Evolutionary conservation across 2,888 invertebrate species (phyloP), one percentile per base, ranked within the genome.

Genomic region (Callosobruchus maculatus): DNA sequence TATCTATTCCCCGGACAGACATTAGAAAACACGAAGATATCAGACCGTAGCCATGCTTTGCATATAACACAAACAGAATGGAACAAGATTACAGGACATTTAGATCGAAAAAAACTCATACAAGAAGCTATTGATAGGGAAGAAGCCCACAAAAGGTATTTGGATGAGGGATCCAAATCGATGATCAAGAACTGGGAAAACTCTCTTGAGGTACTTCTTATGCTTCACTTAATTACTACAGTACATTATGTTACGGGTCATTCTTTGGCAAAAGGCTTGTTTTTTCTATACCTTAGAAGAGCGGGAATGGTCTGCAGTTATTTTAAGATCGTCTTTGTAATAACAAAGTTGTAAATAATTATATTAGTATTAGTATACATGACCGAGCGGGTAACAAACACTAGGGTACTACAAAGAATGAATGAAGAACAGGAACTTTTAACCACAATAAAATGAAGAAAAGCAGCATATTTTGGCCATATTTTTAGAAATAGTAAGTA

Each of bases 181-280:
- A 86, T 89, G 86, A 88, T 86, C 0, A 84, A 84, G 77, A 83
- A 82, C 72, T 89, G 88, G 88, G 85, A 84, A n/a, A 86, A 87
- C 69, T 87, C 87, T 0, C 80, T 86, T 67, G 85, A 88, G 81
- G 87, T 87, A 81, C 67, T 22, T 9, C 20, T 21, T 18, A 68
- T 70, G 5, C 66, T 71, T 71, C 22, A 2, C 2, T 71, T 21
- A 3, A 9, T 70, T 3, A 26, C 26, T 26, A 18, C 13, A 49
- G 13, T 49, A n/a, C n/a, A n/a, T n/a, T n/a, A n/a, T n/a, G n/a
- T 67, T 67, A 4, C 2, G 2, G 68, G 21, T 20, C n/a, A 67
- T 67, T 67, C 4, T 9, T 67, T 67, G n/a, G n/a, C n/a, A n/a
- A n/a, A n/a, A n/a, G n/a, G n/a, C n/a, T n/a, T n/a, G n/a, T n/a